Evolutionary conservation across 2,113 vertebrate genomes (phyloP).

Genomic region (Rostratula benghalensis): DNA sequence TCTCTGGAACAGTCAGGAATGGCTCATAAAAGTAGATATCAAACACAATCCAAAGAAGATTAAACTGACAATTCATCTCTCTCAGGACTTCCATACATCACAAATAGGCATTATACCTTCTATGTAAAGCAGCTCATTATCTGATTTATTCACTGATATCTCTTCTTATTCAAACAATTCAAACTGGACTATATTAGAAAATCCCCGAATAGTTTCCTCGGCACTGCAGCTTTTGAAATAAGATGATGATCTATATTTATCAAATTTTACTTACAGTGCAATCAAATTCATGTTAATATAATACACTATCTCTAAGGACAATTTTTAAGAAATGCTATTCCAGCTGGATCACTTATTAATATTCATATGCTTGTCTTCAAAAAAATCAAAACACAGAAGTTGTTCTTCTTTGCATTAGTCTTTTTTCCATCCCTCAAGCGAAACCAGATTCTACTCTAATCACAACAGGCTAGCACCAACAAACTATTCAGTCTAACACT

Average conservation of each 20-base stretch:
- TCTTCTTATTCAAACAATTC: conserved; percentile 35
- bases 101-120: conserved; percentile 22
- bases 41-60: conserved; percentile 48
- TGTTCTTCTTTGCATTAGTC: background rate
- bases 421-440: background rate
- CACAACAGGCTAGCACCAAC: background rate
- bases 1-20: background rate
- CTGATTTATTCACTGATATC: conserved; percentile 27
- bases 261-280: background rate
- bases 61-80: conserved; percentile 18
- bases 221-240: background rate
- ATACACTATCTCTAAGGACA: background rate
- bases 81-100: conserved; percentile 6
- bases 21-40: conserved; percentile 22
- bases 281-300: background rate
- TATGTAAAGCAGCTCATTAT: conserved; percentile 40
- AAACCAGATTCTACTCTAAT: background rate
- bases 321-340: conserved; percentile 2
- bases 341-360: conserved; percentile 19
- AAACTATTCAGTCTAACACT: background rate
- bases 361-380: conserved; percentile 14
- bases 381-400: background rate
- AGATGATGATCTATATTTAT: conserved; percentile 5
- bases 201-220: background rate
- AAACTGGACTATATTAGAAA: background rate